These are phyloP conservation scores for Rhopalosiphum padi DNA, from an alignment of 1,140 invertebrate species.

Conservation along the genomic window DNA sequence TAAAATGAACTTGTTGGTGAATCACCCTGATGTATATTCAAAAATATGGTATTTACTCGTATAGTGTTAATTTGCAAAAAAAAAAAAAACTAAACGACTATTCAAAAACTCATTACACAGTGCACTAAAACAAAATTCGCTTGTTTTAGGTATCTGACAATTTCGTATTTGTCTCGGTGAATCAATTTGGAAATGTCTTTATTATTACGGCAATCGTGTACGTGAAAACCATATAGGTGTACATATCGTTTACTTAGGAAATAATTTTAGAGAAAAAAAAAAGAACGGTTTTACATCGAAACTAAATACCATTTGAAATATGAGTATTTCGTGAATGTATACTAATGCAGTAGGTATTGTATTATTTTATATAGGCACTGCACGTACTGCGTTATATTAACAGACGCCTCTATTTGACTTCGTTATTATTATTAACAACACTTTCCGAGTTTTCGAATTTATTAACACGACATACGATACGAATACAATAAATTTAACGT, in stretches of 20 bases:
- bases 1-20: not conserved
- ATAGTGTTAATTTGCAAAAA: not conserved
- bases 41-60: not conserved
- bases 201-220: not conserved
- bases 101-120: not conserved
- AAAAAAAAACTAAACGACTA: not conserved
- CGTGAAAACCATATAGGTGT: not conserved
- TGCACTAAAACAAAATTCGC: not conserved
- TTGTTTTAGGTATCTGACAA: not conserved
- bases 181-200: not conserved
- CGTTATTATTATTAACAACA: not conserved
- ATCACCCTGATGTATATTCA: not conserved
- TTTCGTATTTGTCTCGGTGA: not conserved
- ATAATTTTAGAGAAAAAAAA: not conserved
- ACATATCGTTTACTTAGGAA: not conserved
- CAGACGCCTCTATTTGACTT: not conserved
- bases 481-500: not conserved
- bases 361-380: not conserved
- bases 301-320: constrained; percentile 7
- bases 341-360: not conserved
- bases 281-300: not conserved
- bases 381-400: not conserved
- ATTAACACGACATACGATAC: constrained; percentile 10
- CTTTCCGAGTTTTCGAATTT: not conserved
- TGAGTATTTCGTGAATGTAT: not conserved